Evolutionary conservation across 2,797 vertebrate species (phyloP).

Genomic region (Malurus splendens): DNA sequence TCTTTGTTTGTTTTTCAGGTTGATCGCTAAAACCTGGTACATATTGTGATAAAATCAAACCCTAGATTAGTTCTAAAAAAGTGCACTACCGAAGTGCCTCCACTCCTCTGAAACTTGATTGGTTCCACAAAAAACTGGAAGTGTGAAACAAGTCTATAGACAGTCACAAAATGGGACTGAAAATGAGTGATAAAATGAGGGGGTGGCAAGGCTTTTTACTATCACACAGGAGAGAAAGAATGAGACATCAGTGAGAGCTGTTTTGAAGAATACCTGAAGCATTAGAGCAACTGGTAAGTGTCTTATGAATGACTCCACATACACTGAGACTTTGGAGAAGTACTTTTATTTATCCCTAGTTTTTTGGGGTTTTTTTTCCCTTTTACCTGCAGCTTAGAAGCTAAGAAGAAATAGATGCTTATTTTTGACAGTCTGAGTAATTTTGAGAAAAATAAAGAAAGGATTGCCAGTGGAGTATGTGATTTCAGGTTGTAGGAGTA

Average conservation of each 20-base stretch:
- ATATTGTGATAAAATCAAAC: not conserved
- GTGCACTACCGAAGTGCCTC: not conserved
- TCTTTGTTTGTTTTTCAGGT: not conserved
- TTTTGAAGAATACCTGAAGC: not conserved
- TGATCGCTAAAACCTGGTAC: not conserved
- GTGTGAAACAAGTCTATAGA: not conserved
- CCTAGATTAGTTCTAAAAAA: not conserved
- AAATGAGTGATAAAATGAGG: not conserved
- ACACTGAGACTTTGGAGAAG: not conserved
- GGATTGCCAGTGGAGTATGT: not conserved
- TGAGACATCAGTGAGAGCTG: not conserved
- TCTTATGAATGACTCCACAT: not conserved
- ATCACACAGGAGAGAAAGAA: not conserved
- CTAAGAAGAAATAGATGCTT: not conserved
- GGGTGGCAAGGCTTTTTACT: slow-evolving; percentile 8
- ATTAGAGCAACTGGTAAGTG: not conserved
- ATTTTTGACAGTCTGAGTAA: not conserved
- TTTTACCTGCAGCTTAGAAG: not conserved
- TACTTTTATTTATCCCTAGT: not conserved
- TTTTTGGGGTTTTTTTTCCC: not conserved
- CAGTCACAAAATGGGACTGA: not conserved
- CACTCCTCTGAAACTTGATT: not conserved
- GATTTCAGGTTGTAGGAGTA: not conserved
- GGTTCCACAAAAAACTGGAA: not conserved
- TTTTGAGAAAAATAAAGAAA: not conserved